Evolutionary conservation across 2,113 vertebrate species (phyloP), one percentile per base, ranked within the genome.

Genomic region (Phocoena sinus): DNA sequence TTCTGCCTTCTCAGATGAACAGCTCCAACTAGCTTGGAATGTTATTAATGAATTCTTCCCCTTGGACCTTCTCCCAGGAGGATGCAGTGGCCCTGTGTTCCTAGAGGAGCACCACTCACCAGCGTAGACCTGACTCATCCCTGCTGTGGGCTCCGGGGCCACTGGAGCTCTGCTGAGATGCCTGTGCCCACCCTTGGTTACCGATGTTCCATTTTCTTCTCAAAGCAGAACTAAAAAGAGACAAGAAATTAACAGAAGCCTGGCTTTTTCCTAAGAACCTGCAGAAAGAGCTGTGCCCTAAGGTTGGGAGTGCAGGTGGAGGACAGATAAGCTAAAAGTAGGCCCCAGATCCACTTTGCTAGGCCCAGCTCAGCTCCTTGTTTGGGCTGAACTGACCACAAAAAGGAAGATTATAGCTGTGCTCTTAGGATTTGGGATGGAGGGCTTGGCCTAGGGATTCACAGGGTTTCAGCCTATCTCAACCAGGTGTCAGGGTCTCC

Each of bases 181-280:
- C 28, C 56, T 70, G 17, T 4, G 28, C 20, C 67, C 56, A 8
- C 28, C 26, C 82, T 21, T 31, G 31, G 9, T 47, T 47, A 41
- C 65, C 25, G 36, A 3, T 58, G 26, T 79, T 83, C 56, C 44
- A 26, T 80, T 50, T 94, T 89, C 76, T 96, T 96, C 73, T 77
- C 70, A 89, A 71, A 85, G 71, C 89, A 94, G 87, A 97, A 89
- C 60, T 79, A 63, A 94, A 74, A 85, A 68, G 44, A 71, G 63
- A 56, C 41, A 86, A 44, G 44, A 21, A 60, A 65, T 89, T 74
- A 82, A 77, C 79, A 67, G 95, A 84, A 92, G 41, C 73, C 36
- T 92, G 12, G n/a, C 82, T 93, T 96, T 96, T 83, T 13, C n/a
- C 77, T 73, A 10, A 81, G 56, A 62, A 80, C 33, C 65, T 89